These are phyloP conservation scores for Dissostichus mawsoni DNA, from an alignment of 2,113 vertebrate species.

Conservation along the genomic window DNA sequence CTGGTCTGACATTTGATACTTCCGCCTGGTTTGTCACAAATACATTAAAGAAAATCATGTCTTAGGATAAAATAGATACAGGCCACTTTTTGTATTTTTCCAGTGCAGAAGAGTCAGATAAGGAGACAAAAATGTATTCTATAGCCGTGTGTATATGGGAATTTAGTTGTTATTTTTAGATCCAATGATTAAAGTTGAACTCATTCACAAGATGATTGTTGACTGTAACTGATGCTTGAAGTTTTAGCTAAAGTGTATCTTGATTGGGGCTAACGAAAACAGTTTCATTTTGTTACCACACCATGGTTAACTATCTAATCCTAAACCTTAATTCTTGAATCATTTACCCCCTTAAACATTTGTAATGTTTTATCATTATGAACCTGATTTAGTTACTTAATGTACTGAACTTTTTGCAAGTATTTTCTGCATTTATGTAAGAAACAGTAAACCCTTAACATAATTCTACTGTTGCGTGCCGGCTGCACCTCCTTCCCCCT, in stretches of 20 bases:
- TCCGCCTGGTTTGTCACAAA: background rate
- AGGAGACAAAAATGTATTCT: background rate
- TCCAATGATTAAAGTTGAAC: background rate
- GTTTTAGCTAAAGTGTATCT: background rate
- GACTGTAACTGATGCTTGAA: background rate
- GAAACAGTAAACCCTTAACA: background rate
- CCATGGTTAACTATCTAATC: background rate
- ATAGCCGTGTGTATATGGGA: background rate
- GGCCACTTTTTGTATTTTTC: background rate
- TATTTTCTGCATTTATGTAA: too few species aligned
- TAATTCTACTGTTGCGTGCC: background rate
- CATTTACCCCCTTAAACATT: background rate
- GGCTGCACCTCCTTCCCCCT: background rate
- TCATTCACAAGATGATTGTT: background rate
- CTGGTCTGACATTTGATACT: background rate
- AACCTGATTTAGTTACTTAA: background rate
- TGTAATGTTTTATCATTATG: background rate
- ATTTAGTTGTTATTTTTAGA: background rate
- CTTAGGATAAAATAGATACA: conserved; percentile 14
- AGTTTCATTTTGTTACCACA: background rate
- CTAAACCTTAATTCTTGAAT: background rate
- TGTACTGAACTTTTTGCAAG: background rate
- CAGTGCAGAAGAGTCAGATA: background rate
- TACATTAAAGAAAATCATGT: background rate
- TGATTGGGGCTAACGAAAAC: background rate